Evolutionary conservation across 2,797 vertebrate species (phyloP), one percentile per base, ranked within the genome.

Genomic region (Novumbra hubbsi): DNA sequence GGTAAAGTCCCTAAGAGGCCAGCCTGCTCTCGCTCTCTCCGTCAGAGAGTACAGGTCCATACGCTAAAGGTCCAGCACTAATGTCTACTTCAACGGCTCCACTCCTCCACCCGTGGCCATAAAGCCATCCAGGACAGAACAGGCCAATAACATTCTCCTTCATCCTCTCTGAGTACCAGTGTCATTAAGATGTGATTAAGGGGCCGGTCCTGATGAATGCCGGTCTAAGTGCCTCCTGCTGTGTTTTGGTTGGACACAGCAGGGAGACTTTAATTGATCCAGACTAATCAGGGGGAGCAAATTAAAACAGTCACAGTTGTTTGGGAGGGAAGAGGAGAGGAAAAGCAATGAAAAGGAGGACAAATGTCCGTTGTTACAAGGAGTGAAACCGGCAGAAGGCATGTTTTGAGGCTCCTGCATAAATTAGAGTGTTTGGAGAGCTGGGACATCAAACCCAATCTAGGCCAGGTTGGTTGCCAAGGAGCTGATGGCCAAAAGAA

Each of bases 361-460:
- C 9, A 57, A 57, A 57, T 57, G 9, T 60, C 21, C 21, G 24
- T 60, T 60, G 24, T 24, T 14, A 60, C 55, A 21, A 60, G 9
- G 21, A 55, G 6, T 8, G 55, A 60, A 60, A 45, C 21, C 3
- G 21, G 21, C 3, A 1, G 21, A 60, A 60, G 21, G n/a, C 55
- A 57, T 3, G 55, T 60, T 27, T 24, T 60, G 24, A 24, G 55
- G 55, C 24, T 27, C 55, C 21, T 60, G 55, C 11, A 60, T 60
- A 9, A 24, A 27, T 60, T 14, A 60, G 14, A 27, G 55, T 24
- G 21, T n/a, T 24, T 9, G 21, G 21, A 57, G 82, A 73, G 32
- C 63, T 52, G 73, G 45, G 17, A 69, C 66, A 74, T 73, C 81
- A 85, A 80, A 67, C 79, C 68, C 76, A 69, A 79, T 38, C 73